phyloP scores from a whole-genome alignment of 2,113 vertebrate genomes.

The Megaceryle maxima region DNA sequence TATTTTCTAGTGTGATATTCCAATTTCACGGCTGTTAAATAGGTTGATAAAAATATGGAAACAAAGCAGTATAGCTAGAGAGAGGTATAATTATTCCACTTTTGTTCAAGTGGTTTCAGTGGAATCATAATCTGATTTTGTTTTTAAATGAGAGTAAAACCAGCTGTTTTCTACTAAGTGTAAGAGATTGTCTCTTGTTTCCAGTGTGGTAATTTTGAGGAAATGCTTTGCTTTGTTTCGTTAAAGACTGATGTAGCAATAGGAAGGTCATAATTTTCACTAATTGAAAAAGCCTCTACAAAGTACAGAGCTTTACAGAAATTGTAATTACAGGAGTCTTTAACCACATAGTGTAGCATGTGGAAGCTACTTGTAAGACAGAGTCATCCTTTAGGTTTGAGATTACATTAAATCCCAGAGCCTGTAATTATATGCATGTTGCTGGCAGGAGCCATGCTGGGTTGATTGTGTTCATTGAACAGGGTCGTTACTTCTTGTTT shows the following conservation, averaged over 20 bases:
- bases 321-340: slow-evolving; percentile 48
- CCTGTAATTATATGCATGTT: slow-evolving; percentile 43
- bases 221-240: slow-evolving; percentile 18
- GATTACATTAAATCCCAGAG: slow-evolving; percentile 42
- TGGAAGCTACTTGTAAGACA: slow-evolving; percentile 42
- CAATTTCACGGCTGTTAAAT: background rate
- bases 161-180: slow-evolving; percentile 1
- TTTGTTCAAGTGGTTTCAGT: slow-evolving; percentile 22
- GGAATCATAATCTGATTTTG: background rate
- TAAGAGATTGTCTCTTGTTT: background rate
- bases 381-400: slow-evolving; percentile 43
- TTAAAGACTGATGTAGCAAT: background rate
- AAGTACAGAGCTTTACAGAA: slow-evolving; percentile 22
- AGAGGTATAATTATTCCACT: slow-evolving; percentile 1
- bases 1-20: slow-evolving; percentile 1
- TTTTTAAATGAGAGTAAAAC: background rate
- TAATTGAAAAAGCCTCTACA: slow-evolving; percentile 32
- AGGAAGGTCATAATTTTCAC: slow-evolving; percentile 40
- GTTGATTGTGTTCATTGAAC: background rate
- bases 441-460: slow-evolving; percentile 8
- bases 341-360: slow-evolving; percentile 14
- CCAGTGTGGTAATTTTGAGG: background rate
- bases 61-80: background rate
- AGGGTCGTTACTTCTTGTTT: background rate
- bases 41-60: slow-evolving; percentile 5